Conservation (phyloP, 2,113 vertebrate species). For the Mastomys natalensis region DNA sequence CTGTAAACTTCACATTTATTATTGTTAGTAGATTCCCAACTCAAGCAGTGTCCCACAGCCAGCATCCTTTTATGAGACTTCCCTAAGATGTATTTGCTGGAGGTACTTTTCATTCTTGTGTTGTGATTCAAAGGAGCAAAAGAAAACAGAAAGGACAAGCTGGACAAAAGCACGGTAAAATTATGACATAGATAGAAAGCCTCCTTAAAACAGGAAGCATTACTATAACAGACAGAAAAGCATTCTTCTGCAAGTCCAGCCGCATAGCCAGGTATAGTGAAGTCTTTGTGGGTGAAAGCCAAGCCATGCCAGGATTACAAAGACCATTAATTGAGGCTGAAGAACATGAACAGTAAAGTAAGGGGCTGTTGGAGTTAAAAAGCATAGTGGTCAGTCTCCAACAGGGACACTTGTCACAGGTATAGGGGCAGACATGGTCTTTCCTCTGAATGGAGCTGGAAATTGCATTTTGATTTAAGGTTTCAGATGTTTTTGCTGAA, state of each 20-base stretch:
- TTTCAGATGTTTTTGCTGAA: background rate
- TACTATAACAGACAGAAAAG: background rate
- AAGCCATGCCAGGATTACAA: no score
- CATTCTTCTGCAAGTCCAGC: background rate
- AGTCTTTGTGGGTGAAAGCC: rapidly evolving
- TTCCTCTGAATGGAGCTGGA: background rate
- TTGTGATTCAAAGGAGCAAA: background rate
- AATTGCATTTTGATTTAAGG: no score
- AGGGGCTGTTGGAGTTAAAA: no score
- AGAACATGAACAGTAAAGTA: background rate
- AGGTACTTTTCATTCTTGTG: background rate
- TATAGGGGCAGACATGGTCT: background rate
- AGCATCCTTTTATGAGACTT: background rate
- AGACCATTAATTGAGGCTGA: background rate
- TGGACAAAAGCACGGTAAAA: background rate
- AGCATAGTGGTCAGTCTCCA: rapidly evolving
- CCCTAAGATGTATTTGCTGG: rapidly evolving
- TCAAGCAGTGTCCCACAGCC: background rate
- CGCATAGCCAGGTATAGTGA: background rate
- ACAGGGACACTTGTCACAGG: background rate
- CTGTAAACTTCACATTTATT: background rate
- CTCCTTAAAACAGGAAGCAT: background rate
- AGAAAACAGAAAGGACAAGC: background rate
- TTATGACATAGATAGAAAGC: background rate
- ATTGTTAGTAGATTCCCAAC: background rate